phyloP scores from a whole-genome alignment of 2,113 vertebrate genomes.

The Heteronetta atricapilla region DNA sequence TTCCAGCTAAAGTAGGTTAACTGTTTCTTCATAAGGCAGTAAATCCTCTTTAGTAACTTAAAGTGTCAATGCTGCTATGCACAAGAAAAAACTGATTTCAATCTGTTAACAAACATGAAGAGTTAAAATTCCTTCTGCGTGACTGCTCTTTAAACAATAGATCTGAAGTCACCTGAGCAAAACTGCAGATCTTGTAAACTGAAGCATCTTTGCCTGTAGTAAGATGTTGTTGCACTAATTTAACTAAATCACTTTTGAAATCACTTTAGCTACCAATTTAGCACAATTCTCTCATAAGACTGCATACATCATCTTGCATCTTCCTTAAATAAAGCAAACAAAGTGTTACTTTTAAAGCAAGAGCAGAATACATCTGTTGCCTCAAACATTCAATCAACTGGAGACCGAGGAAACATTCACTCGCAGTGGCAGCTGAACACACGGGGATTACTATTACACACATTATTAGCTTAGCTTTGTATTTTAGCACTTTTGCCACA shows the following conservation, averaged over 20 bases:
- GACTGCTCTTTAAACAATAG: not conserved
- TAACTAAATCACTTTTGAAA: not conserved
- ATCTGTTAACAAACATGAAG: not conserved
- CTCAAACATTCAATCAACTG: not conserved
- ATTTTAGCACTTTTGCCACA: conserved; percentile 5
- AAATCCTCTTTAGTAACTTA: not conserved
- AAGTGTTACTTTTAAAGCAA: not conserved
- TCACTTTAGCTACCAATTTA: not conserved
- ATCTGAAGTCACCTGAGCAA: not conserved
- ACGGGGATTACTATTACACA: not conserved
- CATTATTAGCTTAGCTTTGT: not conserved
- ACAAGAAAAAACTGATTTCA: not conserved
- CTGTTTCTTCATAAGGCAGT: not conserved
- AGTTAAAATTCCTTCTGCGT: not conserved
- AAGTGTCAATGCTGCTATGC: not conserved
- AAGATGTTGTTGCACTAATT: not conserved
- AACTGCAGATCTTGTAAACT: not conserved
- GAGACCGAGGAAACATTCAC: not conserved
- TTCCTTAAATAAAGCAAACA: not conserved
- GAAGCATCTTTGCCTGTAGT: not conserved
- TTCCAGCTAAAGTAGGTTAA: not conserved
- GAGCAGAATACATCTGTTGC: conserved; percentile 14
- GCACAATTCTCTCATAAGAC: not conserved
- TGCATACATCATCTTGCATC: not conserved
- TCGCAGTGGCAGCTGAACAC: not conserved